Evolutionary conservation across 2,888 invertebrate genomes (phyloP), one percentile per base, ranked within the genome.

Genomic region (Meta bourneti): DNA sequence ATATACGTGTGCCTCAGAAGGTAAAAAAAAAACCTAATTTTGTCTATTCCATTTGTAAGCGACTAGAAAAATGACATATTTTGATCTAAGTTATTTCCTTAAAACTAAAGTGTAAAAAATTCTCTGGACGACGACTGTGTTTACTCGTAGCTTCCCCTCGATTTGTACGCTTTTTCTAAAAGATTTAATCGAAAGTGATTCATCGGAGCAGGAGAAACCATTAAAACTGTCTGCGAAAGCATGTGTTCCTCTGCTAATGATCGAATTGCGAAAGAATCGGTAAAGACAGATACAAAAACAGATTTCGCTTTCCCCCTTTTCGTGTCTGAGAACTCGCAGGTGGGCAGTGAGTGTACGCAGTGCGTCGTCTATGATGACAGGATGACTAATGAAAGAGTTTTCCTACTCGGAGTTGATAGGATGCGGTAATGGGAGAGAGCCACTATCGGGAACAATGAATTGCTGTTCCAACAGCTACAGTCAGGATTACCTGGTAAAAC

Each of bases 301-400:
- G 8, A 34, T 34, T 34, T 34, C 34, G 34, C 34, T 34, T 34
- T 34, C 34, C 34, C 34, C 34, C 34, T 34, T 71, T 19, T 9
- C 9, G 20, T 20, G 8, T 11, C 52, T 78, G 78, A 54, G 78
- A 78, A 78, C 52, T 6, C 19, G 78, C 78, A 78, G 78, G 20
- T 78, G 78, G 19, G 19, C 6, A 20, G 49, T 16, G 13, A 16
- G 75, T 34, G 13, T 16, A 75, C 49, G n/a, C 49, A 75, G 49
- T 49, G 34, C 75, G 49, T 34, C 34, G 34, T 49, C 6, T 49
- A 49, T 8, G 78, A n/a, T 51, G 78, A 78, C 78, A 54, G 78
- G 78, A 78, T 78, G 78, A 78, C 78, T 52, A 78, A 78, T 78
- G 78, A 78, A 52, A 52, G 20, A 51, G 48, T 78, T 78, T 78